These are phyloP conservation scores for Drosophila sordidula DNA, from an alignment of 2,888 invertebrate species.

Conservation along the genomic window DNA sequence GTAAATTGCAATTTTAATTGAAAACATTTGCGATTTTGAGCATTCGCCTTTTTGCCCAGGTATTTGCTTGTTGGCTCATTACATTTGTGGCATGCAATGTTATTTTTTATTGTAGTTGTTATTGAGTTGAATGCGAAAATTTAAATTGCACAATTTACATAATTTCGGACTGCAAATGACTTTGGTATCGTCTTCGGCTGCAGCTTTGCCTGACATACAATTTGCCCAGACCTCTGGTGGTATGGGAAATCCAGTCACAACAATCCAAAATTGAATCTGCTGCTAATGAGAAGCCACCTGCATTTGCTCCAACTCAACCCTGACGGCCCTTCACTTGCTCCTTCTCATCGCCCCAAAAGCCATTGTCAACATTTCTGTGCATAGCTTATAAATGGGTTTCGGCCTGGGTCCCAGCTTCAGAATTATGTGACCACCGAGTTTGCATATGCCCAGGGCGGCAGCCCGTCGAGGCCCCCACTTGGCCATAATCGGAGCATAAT, in stretches of 20 bases:
- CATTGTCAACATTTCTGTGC: conserved; percentile 16
- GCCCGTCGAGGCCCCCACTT: not conserved
- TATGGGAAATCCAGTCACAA: conserved; percentile 15
- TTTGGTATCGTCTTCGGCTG: conserved; percentile 18
- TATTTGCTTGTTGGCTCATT: conserved; percentile 14
- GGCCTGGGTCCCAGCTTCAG: not conserved
- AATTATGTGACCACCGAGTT: conserved; percentile 4
- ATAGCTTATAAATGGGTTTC: conserved; percentile 4
- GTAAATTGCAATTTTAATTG: conserved; percentile 62
- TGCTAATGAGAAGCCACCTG: conserved; percentile 44
- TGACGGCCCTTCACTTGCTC: not conserved
- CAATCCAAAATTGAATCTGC: conserved; percentile 30
- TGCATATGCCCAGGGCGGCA: conserved; percentile 4
- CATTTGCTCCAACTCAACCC: not conserved
- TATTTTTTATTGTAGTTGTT: conserved; percentile 1
- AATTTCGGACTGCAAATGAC: conserved; percentile 28
- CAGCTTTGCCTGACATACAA: conserved; percentile 2
- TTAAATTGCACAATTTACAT: conserved; percentile 47
- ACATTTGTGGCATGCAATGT: conserved; percentile 17
- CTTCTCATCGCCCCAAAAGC: not conserved
- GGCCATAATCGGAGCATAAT: conserved; percentile 13
- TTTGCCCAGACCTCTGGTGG: conserved; percentile 9
- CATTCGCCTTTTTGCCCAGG: conserved; percentile 23
- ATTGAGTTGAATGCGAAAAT: conserved; percentile 23
- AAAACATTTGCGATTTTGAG: conserved; percentile 41